Evolutionary conservation across 2,113 vertebrate genomes (phyloP), one percentile per base, ranked within the genome.

Genomic region (Anthoscopus minutus): DNA sequence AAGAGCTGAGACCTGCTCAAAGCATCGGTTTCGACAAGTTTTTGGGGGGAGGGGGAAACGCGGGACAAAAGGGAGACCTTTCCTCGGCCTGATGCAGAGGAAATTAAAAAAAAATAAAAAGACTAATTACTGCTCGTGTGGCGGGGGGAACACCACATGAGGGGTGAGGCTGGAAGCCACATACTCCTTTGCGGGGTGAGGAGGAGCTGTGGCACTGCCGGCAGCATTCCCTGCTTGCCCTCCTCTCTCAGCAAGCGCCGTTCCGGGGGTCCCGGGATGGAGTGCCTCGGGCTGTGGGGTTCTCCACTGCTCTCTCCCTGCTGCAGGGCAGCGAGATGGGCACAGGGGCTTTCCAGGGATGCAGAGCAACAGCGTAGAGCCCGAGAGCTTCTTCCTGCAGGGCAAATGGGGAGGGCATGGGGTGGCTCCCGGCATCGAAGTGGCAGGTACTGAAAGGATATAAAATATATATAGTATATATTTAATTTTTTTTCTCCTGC

Each of bases 281-380:
- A 19, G 16, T 13, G 19, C 2, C 31, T 15, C 8, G 12, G 20
- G 1, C 3, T 19, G 4, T 11, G 18, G n/a, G 20, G 7, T 4
- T 31, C 20, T 50, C 16, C 71, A 11, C 50, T n/a, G n/a, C n/a
- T n/a, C n/a, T n/a, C n/a, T n/a, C 7, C 15, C 19, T 4, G 54
- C 67, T 64, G 25, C 3, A 20, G 22, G 5, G 15, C 5, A 33
- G 10, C 4, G 2, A 37, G 18, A 87, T 97, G 98, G 28, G 95
- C 96, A 80, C 98, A 96, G 81, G 97, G 96, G 96, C 91, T 98
- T 98, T 85, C 97, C 96, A 79, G 95, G 96, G 94, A 95, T 88
- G 96, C 96, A 96, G 96, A 98, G 95, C 61, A 87, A 95, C 98
- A 86, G 97, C 94, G 44, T 92, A 96, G 97, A 81, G 94, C 44